phyloP scores from a whole-genome alignment of 2,113 vertebrate genomes.

The Zapornia atra region DNA sequence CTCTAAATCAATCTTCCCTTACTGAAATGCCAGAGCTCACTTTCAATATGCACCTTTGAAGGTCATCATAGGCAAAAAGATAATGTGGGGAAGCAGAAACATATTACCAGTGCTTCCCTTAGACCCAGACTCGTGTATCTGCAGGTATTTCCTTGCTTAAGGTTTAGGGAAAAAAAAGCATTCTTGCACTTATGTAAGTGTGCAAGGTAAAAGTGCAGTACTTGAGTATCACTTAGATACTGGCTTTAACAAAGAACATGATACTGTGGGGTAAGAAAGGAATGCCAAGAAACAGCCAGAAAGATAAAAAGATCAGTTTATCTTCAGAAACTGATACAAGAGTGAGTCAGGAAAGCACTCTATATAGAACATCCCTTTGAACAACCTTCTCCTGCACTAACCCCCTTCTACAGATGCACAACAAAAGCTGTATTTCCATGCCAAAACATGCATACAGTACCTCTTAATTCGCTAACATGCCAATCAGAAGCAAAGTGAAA shows the following conservation, averaged over 20 bases:
- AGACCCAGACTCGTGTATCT: neutral
- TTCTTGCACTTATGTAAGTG: neutral
- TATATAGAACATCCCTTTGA: neutral
- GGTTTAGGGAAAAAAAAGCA: neutral
- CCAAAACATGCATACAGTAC: constrained; percentile 73
- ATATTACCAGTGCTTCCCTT: neutral
- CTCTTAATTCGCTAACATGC: constrained; percentile 70
- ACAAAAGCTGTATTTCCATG: constrained; percentile 22
- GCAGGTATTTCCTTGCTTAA: neutral
- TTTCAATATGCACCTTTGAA: neutral
- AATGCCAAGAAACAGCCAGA: neutral
- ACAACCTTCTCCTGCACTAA: neutral
- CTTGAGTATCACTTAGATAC: neutral
- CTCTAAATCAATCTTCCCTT: neutral
- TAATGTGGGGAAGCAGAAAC: neutral
- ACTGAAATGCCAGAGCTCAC: constrained; percentile 9
- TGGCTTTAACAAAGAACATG: neutral
- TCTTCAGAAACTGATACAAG: neutral
- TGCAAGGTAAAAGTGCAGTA: neutral
- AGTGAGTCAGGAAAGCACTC: neutral
- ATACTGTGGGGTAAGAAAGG: neutral
- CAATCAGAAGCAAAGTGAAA: constrained; percentile 60
- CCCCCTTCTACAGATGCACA: constrained; percentile 5
- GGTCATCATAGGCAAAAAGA: neutral
- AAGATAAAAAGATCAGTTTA: neutral